Percentiles rank a stretch among this genome's conserved stretches.
Evolutionary conservation across 2,113 vertebrate genomes (phyloP).

Genomic region (Pachypanchax playfairii): DNA sequence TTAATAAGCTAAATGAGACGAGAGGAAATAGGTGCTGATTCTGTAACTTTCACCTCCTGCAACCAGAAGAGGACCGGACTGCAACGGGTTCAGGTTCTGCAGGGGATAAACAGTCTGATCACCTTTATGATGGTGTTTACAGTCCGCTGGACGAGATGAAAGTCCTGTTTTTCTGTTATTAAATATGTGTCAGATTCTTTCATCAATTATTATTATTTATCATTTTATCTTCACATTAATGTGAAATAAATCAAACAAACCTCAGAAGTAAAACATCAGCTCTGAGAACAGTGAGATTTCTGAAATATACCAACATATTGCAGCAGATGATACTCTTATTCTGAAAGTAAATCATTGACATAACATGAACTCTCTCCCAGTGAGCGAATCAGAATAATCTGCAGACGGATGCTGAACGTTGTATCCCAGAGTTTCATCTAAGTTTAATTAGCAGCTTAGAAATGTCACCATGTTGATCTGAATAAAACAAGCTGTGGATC

Average conservation of each 20-base stretch:
- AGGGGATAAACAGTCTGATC: too few relatives aligned
- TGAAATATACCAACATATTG: not conserved
- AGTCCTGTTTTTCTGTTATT: too few relatives aligned
- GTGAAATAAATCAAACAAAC: too few relatives aligned
- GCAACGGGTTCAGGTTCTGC: not conserved
- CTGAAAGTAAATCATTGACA: not conserved
- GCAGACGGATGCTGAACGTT: not conserved
- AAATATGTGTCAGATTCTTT: too few relatives aligned
- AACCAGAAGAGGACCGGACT: not conserved
- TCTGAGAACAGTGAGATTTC: too few relatives aligned
- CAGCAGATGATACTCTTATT: not conserved
- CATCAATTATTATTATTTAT: too few relatives aligned
- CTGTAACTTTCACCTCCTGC: slow-evolving; percentile 7
- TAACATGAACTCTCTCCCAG: not conserved
- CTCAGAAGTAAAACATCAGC: too few relatives aligned
- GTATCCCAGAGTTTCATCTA: not conserved
- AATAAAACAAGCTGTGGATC: not conserved
- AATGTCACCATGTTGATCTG: not conserved
- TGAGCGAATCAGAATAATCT: slow-evolving; percentile 5
- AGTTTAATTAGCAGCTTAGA: slow-evolving; percentile 15
- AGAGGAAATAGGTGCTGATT: not conserved
- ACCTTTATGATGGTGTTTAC: too few relatives aligned
- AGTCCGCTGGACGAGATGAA: too few relatives aligned
- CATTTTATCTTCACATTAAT: too few relatives aligned
- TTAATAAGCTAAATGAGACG: slow-evolving; percentile 32